Base-by-base conservation (phyloP, 53 echinoderm and acorn worm genomes). In the Hippasteria phrygiana region DNA sequence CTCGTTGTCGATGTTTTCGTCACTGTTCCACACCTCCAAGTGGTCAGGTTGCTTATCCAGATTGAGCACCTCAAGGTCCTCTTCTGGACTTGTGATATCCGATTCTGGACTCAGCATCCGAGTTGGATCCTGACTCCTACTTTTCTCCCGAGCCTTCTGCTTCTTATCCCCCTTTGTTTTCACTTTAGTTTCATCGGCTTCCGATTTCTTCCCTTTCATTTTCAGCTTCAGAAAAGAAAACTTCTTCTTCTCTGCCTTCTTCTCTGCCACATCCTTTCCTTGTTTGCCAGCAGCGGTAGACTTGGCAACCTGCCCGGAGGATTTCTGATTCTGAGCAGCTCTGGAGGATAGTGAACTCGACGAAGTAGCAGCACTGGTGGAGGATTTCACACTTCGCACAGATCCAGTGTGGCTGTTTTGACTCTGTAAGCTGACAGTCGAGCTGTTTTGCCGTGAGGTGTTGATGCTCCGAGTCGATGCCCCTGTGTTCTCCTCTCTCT, bases 151-250 rank as follows among this genome's bases (percentile, higher is more conserved):
- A 38, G 27, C 64, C 70, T 87, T 89, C 29, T 64, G 80, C 41
- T 72, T 78, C 90, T 62, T 80, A 31, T 71, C 51, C 1, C 24
- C 33, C 18, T 75, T 66, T 20, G 45, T 22, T 65, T 64, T 66
- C 20, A n/a, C 22, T 67, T 78, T 79, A 1, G 64, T n/a, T 33
- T 76, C 88, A 45, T 72, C 73, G 36, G 63, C 51, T 53, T 73
- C 85, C 5, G 75, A 18, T 92, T 97, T 91, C 90, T 94, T 96
- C 10, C 91, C 91, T 47, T 94, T 93, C 73, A 91, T 82, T 59
- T 93, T 93, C 33, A 97, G 90, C 77, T 95, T 97, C 67, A 97
- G 87, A 87, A 97, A 97, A 62, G 97, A 97, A 76, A 97, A 97
- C 72, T 92, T 80, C 71, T 93, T 95, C 90, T 97, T 97, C 12